Conservation (phyloP, 92 coral and sea anemone species). For the Porites rus region DNA sequence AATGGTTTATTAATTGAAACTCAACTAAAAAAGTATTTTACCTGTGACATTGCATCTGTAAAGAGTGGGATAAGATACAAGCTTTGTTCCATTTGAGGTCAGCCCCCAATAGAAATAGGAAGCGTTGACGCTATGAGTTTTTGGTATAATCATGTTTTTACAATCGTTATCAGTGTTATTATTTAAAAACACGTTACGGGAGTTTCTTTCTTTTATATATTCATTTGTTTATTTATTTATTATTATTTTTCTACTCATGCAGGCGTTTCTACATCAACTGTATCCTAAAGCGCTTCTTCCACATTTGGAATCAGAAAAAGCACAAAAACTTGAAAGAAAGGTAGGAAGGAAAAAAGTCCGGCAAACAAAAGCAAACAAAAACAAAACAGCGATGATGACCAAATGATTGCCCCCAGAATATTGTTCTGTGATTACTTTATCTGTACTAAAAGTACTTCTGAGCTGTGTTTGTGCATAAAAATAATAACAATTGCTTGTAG, state of each 20-base stretch:
- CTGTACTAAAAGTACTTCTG: conserved; percentile 6
- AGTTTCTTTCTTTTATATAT: too few relatives aligned
- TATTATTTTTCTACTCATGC: neutral
- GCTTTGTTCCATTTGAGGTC: too few relatives aligned
- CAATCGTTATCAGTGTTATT: too few relatives aligned
- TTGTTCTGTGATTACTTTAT: neutral
- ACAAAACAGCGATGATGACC: conserved; percentile 18
- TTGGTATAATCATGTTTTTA: too few relatives aligned
- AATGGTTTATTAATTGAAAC: too few relatives aligned
- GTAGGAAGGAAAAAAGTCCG: conserved; percentile 23
- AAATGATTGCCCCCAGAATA: conserved; percentile 27
- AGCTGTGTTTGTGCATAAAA: neutral
- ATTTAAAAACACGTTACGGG: too few relatives aligned
- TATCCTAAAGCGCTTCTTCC: conserved; percentile 81
- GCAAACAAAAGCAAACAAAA: neutral
- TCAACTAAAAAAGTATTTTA: too few relatives aligned
- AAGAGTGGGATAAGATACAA: too few relatives aligned
- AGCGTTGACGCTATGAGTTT: too few relatives aligned
- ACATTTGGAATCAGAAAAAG: conserved; percentile 69
- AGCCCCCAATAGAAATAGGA: too few relatives aligned
- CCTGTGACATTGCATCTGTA: too few relatives aligned
- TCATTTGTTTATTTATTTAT: too few relatives aligned
- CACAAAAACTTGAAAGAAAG: conserved; percentile 78
- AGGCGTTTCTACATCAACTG: conserved; percentile 83
- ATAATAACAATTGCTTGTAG: neutral